Evolutionary conservation across 2,797 vertebrate genomes (phyloP).

Genomic region (Pangasius macronema): DNA sequence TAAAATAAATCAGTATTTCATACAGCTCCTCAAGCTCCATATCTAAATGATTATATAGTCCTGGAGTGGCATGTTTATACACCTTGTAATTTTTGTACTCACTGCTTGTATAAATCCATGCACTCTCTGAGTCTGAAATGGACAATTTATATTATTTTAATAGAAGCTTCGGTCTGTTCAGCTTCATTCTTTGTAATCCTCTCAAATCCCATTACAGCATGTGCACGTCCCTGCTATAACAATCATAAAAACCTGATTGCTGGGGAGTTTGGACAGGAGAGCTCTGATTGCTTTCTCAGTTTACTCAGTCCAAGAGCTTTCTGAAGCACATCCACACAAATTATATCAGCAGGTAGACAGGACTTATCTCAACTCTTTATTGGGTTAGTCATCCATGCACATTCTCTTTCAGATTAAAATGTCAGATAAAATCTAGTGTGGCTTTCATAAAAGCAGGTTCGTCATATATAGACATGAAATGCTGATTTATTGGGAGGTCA

Average conservation of each 20-base stretch:
- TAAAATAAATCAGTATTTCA: constrained; percentile 24
- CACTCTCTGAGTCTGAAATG: constrained; percentile 34
- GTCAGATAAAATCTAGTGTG: constrained; percentile 35
- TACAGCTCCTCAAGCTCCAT: constrained; percentile 2
- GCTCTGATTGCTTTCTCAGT: constrained; percentile 50
- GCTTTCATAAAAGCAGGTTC: constrained; percentile 21
- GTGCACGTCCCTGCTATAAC: constrained; percentile 40
- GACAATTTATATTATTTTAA: constrained; percentile 51
- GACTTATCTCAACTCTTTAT: constrained; percentile 37
- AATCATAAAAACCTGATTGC: constrained; percentile 47
- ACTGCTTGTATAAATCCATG: constrained; percentile 34
- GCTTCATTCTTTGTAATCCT: constrained; percentile 37
- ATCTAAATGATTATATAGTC: constrained; percentile 36
- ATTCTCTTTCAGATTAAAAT: constrained; percentile 34
- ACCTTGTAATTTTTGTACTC: constrained; percentile 40
- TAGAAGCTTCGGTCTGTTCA: constrained; percentile 42
- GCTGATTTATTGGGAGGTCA: constrained; percentile 22
- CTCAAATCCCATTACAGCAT: constrained; percentile 50
- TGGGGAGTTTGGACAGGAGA: constrained; percentile 37
- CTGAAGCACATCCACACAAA: constrained; percentile 27
- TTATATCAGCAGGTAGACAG: constrained; percentile 36
- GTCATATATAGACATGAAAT: constrained; percentile 12
- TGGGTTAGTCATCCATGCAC: constrained; percentile 17
- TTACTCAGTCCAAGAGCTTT: constrained; percentile 39
- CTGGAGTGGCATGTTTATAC: constrained; percentile 36